Conservation (phyloP, 2,797 vertebrate species). For the Macropus fuliginosus region DNA sequence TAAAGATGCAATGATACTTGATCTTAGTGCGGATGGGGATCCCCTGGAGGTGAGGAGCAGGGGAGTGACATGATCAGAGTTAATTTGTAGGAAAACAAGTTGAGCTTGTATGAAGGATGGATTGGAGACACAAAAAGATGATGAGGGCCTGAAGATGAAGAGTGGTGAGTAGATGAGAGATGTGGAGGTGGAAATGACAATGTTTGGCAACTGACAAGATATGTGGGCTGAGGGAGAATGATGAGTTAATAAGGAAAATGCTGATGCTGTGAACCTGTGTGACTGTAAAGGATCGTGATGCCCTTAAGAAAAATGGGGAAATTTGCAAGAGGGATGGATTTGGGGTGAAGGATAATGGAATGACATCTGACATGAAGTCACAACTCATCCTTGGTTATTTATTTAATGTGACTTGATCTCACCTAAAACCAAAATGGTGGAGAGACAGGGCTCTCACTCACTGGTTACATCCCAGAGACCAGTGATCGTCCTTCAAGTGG, state of each 20-base stretch:
- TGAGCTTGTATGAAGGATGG: not conserved
- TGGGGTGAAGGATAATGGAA: not conserved
- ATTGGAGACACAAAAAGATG: not conserved
- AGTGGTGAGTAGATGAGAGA: not conserved
- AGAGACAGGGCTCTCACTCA: not conserved
- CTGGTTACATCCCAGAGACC: not conserved
- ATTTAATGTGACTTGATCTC: not conserved
- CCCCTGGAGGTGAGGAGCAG: not conserved
- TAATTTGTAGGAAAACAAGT: not conserved
- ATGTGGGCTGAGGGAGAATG: not conserved
- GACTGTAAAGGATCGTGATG: not conserved
- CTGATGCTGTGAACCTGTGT: not conserved
- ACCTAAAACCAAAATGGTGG: not conserved
- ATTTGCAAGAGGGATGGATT: not conserved
- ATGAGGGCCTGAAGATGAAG: not conserved
- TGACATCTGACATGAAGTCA: not conserved
- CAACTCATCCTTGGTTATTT: not conserved
- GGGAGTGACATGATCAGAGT: not conserved
- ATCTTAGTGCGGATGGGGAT: not conserved
- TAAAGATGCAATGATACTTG: not conserved
- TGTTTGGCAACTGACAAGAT: not conserved
- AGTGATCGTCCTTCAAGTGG: not conserved
- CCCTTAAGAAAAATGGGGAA: not conserved
- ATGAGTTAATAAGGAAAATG: not conserved
- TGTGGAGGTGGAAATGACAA: not conserved